Evolutionary conservation across 2,888 invertebrate species (phyloP).

Genomic region (Sphinx pinastri): DNA sequence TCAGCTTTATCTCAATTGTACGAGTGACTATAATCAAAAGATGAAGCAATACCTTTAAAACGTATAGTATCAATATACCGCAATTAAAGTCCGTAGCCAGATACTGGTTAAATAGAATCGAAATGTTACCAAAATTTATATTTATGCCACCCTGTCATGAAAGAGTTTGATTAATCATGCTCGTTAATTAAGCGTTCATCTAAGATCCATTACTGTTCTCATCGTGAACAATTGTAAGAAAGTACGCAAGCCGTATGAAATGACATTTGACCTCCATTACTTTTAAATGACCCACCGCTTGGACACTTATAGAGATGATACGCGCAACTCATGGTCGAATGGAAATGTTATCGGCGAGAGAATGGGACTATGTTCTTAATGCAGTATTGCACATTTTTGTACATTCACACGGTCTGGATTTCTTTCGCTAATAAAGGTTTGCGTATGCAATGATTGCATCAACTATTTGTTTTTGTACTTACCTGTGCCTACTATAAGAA

Average conservation of each 20-base stretch:
- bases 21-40: neutral
- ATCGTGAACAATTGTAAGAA: conserved; percentile 33
- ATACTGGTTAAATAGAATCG: neutral
- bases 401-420: conserved; percentile 9
- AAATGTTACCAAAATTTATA: neutral
- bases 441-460: conserved; percentile 1
- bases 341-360: conserved; percentile 25
- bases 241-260: conserved; percentile 36
- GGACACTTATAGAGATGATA: conserved; percentile 23
- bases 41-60: neutral
- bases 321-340: conserved; percentile 24
- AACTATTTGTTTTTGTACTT: neutral
- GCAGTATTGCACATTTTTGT: conserved; percentile 13
- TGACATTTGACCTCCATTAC: conserved; percentile 28
- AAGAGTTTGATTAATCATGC: conserved; percentile 63
- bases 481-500: no score
- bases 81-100: neutral
- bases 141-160: conserved; percentile 7
- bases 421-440: neutral
- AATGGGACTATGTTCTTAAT: conserved; percentile 22
- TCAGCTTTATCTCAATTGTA: no score
- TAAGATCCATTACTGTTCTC: conserved; percentile 60
- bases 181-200: conserved; percentile 66
- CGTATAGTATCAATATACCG: neutral
- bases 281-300: conserved; percentile 23